Evolutionary conservation across 1,140 invertebrate species (phyloP).

Genomic region (Batillaria attramentaria): DNA sequence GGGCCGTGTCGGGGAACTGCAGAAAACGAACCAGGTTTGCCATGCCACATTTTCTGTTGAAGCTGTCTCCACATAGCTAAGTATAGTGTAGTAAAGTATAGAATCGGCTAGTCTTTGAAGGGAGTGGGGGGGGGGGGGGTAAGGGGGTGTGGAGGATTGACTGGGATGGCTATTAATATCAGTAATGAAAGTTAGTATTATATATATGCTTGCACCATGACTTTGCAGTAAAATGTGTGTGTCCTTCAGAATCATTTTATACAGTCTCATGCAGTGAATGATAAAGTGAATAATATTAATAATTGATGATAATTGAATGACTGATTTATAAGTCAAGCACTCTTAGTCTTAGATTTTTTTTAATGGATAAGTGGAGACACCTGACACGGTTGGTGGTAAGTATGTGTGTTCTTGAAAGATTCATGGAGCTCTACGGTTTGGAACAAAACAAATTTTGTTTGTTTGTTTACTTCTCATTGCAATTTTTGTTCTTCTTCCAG

Average conservation of each 20-base stretch:
- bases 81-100: too few species aligned
- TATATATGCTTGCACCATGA: too few species aligned
- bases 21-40: conserved; percentile 87
- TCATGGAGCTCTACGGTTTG: background rate
- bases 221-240: too few species aligned
- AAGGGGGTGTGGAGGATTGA: too few species aligned
- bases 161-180: too few species aligned
- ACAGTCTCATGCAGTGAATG: too few species aligned
- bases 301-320: background rate
- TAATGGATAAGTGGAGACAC: background rate
- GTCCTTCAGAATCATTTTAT: too few species aligned
- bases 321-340: background rate
- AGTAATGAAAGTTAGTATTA: background rate
- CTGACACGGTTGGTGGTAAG: too few species aligned
- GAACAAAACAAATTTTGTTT: background rate
- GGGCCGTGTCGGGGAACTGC: conserved; percentile 85
- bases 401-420: conserved; percentile 14
- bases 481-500: conserved; percentile 72
- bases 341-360: background rate
- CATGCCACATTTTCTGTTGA: too few species aligned
- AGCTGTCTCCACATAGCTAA: too few species aligned
- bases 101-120: too few species aligned
- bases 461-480: background rate
- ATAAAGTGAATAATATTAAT: background rate
- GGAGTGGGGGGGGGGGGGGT: too few species aligned